phyloP scores from a whole-genome alignment of 2,113 vertebrate species.

The human region GRCh38 chr3:15965501-15966000 shows the following conservation, averaged over 20 bases:
- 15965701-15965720: slow-evolving; percentile 7
- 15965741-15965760: slow-evolving; percentile 8
- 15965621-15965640: slow-evolving; percentile 39
- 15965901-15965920: too few species aligned
- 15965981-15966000: too few species aligned
- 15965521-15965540: background rate
- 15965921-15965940: too few species aligned
- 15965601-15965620: background rate
- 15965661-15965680: slow-evolving; percentile 42
- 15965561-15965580: background rate
- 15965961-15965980: too few species aligned
- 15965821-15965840: background rate
- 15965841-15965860: background rate
- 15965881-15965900: too few species aligned
- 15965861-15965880: too few species aligned
- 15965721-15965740: background rate
- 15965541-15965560: slow-evolving; percentile 3
- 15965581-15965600: background rate
- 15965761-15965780: background rate
- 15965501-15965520: background rate
- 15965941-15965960: too few species aligned
- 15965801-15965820: background rate
- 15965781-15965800: background rate
- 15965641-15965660: slow-evolving; percentile 26
- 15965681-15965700: background rate